Evolutionary conservation across 2,113 vertebrate species (phyloP).

Genomic region (Peromyscus californicus): DNA sequence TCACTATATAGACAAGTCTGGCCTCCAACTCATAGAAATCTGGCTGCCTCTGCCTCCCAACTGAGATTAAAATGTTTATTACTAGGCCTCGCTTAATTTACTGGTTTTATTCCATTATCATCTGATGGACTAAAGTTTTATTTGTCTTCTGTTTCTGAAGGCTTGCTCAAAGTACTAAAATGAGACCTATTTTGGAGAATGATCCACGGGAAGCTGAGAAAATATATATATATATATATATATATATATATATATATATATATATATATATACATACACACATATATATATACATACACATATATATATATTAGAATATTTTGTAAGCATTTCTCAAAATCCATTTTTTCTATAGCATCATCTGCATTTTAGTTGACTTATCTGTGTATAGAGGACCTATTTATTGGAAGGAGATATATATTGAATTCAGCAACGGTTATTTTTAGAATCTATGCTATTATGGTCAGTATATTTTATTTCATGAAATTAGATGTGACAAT

Average conservation of each 20-base stretch:
- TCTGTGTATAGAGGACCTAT: background rate
- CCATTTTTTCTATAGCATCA: background rate
- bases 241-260: background rate
- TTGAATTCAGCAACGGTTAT: background rate
- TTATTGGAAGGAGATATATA: background rate
- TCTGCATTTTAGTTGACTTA: background rate
- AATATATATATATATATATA: background rate
- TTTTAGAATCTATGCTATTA: background rate
- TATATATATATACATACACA: background rate
- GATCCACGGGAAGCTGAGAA: too few relatives aligned
- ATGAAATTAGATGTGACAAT: background rate
- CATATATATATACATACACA: too few relatives aligned
- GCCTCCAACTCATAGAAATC: background rate
- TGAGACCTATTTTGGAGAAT: background rate
- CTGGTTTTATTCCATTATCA: background rate
- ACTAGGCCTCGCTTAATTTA: background rate
- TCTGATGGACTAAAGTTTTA: background rate
- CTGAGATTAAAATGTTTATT: background rate
- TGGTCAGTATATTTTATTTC: background rate
- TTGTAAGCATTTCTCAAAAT: background rate
- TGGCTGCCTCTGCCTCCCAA: background rate
- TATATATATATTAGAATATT: background rate
- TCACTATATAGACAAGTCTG: too few relatives aligned
- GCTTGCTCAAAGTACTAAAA: background rate
- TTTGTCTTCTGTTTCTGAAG: background rate